phyloP scores from a whole-genome alignment of 2,888 invertebrate species.

The Nezara viridula region DNA sequence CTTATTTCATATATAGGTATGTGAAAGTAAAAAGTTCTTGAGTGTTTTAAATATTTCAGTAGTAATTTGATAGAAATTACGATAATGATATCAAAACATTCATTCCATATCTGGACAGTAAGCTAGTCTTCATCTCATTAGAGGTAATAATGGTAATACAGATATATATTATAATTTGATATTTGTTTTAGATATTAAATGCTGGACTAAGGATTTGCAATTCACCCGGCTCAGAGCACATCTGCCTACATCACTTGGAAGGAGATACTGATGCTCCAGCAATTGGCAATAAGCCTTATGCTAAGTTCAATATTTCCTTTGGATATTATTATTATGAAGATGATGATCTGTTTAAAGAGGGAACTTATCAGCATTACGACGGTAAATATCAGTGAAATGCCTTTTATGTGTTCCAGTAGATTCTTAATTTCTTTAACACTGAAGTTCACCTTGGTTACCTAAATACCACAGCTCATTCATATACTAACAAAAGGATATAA shows the following conservation, averaged over 20 bases:
- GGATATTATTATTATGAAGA: background rate
- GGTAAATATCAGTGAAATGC: background rate
- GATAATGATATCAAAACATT: background rate
- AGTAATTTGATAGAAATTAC: background rate
- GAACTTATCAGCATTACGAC: constrained; percentile 25
- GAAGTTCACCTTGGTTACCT: background rate
- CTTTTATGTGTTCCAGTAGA: background rate
- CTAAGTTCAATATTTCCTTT: constrained; percentile 18
- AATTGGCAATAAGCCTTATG: background rate
- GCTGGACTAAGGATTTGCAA: background rate
- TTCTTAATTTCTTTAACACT: background rate
- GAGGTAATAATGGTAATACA: background rate
- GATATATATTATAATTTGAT: background rate
- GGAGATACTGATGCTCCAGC: constrained; percentile 14
- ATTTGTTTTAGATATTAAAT: constrained; percentile 6
- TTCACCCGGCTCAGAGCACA: background rate
- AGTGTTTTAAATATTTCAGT: background rate
- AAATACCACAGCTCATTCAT: background rate
- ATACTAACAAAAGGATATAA: background rate
- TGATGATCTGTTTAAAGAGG: constrained; percentile 6
- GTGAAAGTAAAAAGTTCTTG: too few relatives aligned
- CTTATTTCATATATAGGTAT: too few relatives aligned
- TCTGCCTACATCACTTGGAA: background rate
- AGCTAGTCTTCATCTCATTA: background rate
- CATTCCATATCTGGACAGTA: background rate